Evolutionary conservation across 2,797 vertebrate genomes (phyloP).

Genomic region (Anabas testudineus): DNA sequence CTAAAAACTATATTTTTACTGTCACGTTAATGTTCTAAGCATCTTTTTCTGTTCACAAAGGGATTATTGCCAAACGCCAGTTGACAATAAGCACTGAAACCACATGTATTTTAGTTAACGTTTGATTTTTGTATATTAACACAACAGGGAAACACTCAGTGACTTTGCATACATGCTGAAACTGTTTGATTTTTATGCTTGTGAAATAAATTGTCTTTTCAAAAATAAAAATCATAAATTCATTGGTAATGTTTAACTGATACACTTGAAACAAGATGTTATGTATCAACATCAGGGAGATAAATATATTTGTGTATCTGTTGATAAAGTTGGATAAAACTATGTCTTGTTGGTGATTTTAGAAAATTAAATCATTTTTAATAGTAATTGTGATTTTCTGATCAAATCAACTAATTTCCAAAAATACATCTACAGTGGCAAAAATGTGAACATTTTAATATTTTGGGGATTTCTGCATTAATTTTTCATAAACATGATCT

Average conservation of each 20-base stretch:
- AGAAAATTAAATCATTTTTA: not conserved
- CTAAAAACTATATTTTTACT: not conserved
- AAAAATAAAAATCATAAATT: not conserved
- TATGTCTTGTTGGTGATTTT: too few species aligned
- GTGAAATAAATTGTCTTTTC: conserved; percentile 1
- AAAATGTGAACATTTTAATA: too few species aligned
- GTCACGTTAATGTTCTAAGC: conserved; percentile 33
- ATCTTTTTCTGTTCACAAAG: conserved; percentile 21
- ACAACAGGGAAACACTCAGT: conserved; percentile 19
- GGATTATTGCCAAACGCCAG: conserved; percentile 11
- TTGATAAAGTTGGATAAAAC: too few species aligned
- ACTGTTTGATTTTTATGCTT: conserved; percentile 15
- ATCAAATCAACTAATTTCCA: too few species aligned
- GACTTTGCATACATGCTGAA: not conserved
- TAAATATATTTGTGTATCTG: too few species aligned
- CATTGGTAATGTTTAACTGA: not conserved
- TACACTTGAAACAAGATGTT: not conserved
- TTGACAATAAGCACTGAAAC: conserved; percentile 4
- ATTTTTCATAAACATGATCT: too few species aligned
- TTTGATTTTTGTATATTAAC: conserved; percentile 32
- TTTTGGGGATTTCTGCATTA: too few species aligned
- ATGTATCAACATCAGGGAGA: too few species aligned
- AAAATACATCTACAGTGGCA: too few species aligned
- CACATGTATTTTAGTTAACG: conserved; percentile 1
- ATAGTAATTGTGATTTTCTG: too few species aligned